Base-by-base conservation (phyloP, 1,140 invertebrate genomes). In the Fopius arisanus region DNA sequence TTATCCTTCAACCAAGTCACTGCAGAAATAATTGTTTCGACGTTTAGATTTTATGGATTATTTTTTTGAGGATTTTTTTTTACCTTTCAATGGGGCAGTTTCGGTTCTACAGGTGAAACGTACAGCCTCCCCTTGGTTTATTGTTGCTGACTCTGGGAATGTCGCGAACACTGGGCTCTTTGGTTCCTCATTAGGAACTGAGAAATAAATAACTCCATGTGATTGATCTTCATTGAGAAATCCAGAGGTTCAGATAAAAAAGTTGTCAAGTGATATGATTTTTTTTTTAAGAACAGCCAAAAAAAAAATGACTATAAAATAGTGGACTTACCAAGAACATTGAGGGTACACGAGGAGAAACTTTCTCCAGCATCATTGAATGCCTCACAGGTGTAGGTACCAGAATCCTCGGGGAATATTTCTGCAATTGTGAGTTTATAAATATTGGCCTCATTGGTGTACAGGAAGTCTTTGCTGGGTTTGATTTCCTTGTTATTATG, bases 401-500 rank as follows among this genome's bases (percentile, higher is more conserved):
- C 97, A 82, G 92, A 90, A 87, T 97, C 96, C 88, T 98, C 96
- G 4, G 96, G 96, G 92, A 97, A 97, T 81, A 98, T 96, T 85
- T 98, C 96, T 16, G 95, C 93, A 75, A 98, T 98, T 75, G 94
- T 91, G 73, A 98, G 87, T 82, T 96, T 96, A 87, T 97, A 95
- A 72, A 94, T 94, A 84, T 97, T 96, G 0, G 96, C 96, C 83
- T 96, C 94, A 80, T 92, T 96, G 21, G 94, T 92, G 82, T 97
- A 98, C 82, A 96, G 92, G 91, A 99, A 98, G 88, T 98, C 97
- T 88, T 97, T 98, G 83, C 94, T 96, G 0, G 96, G 94, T 86
- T 97, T 97, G 79, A 99, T 97, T 86, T 98, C 96, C 85, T 97
- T 97, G 86, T 97, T 97, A 83, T 98, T 97, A 87, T 98, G 96